These are phyloP conservation scores for Orchestes rusci DNA, from an alignment of 2,888 invertebrate species.

Conservation along the genomic window DNA sequence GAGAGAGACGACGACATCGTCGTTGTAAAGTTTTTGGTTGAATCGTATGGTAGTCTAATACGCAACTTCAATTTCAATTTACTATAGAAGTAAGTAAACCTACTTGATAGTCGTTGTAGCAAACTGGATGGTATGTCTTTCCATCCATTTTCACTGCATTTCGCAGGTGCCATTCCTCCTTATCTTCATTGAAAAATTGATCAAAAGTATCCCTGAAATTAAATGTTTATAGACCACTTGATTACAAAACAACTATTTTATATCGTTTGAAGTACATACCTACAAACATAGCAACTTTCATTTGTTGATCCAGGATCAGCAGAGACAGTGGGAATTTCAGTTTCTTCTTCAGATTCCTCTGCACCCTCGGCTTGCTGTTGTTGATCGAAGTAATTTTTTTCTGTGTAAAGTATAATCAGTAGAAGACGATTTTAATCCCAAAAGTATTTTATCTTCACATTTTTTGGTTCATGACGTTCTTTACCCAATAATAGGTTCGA, in stretches of 20 bases:
- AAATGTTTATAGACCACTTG: neutral
- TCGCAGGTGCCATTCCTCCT: conserved; percentile 93
- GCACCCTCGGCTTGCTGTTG: conserved; percentile 51
- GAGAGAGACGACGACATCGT: too few species aligned
- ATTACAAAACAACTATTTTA: neutral
- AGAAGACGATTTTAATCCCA: too few species aligned
- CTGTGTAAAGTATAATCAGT: too few species aligned
- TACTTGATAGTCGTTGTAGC: conserved; percentile 82
- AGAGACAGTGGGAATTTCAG: conserved; percentile 63
- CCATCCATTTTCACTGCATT: conserved; percentile 73
- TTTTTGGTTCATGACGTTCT: too few species aligned
- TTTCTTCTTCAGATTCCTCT: conserved; percentile 53
- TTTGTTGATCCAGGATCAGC: conserved; percentile 59
- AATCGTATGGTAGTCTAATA: too few species aligned
- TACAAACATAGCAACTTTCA: conserved; percentile 39
- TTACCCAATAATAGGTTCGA: too few species aligned
- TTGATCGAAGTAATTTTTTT: conserved; percentile 84
- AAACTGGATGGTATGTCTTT: conserved; percentile 80
- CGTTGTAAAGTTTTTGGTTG: too few species aligned
- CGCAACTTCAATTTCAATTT: too few species aligned
- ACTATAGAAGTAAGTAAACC: too few species aligned
- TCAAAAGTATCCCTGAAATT: conserved; percentile 75
- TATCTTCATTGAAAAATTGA: conserved; percentile 93
- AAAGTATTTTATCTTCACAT: too few species aligned
- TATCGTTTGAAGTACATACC: conserved; percentile 8